Evolutionary conservation across 2,888 invertebrate genomes (phyloP), one percentile per base, ranked within the genome.

Genomic region (Frankliniella fusca): DNA sequence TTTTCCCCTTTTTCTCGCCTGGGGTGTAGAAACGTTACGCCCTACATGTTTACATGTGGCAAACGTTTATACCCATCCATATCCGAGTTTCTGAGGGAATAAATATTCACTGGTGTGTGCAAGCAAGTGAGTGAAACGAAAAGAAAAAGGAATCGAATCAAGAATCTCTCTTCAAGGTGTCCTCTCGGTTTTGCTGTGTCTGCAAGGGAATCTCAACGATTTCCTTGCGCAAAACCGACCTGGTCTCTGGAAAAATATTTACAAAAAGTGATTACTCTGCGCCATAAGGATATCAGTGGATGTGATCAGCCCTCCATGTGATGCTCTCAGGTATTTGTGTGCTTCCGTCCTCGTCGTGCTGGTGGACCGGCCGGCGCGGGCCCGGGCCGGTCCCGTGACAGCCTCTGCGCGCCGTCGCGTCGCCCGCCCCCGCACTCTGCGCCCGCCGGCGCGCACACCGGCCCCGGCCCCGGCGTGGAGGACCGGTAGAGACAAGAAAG

Each of bases 291-390:
- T 76, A 76, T 76, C 70, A 38, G 38, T 38, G 38, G 38, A 38
- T 38, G 38, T 38, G 38, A 38, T 38, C 38, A 38, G 38, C 38
- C 38, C 38, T 38, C 38, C 38, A 38, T 38, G 38, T 38, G 38
- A 38, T 38, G 38, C 70, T 27, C 70, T 76, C 70, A 76, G 70
- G 70, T 76, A 76, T 76, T 76, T 76, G 38, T 38, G 38, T 38
- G 38, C 38, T 38, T 38, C 38, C 38, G 38, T 38, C 38, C 38
- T 38, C 38, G 38, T 2, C 38, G 3, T 38, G 38, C 38, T 38
- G 3, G 38, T 38, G 38, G 38, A 38, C 38, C 38, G 38, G 3
- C 38, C 38, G 38, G 38, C 38, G 3, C 38, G 38, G 38, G 38
- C 38, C 38, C 38, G 38, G 38, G 3, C 38, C 38, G 38, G 38